Conservation (phyloP, 92 coral and sea anemone species). For the Phymanthus crucifer region DNA sequence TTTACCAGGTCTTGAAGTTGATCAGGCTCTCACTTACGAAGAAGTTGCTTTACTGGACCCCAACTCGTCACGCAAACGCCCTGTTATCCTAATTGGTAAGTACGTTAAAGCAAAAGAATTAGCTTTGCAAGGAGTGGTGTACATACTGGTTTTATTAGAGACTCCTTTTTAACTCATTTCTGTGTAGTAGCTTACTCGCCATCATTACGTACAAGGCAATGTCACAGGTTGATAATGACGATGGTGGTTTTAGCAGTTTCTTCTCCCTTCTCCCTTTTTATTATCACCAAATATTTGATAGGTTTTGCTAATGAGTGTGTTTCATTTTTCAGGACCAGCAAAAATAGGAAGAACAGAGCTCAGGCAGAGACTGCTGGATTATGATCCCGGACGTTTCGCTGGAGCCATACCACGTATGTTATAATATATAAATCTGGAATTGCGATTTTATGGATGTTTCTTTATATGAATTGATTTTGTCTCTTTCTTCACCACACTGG, state of each 20-base stretch:
- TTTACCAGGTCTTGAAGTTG: conserved; percentile 68
- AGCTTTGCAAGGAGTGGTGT: too few relatives aligned
- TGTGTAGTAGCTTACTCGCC: too few relatives aligned
- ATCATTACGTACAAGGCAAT: too few relatives aligned
- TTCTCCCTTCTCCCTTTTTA: not conserved
- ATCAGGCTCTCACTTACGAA: conserved; percentile 89
- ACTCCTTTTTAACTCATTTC: too few relatives aligned
- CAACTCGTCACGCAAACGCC: conserved; percentile 75
- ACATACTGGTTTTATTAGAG: too few relatives aligned
- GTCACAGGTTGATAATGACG: too few relatives aligned
- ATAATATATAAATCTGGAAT: not conserved
- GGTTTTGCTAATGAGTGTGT: not conserved
- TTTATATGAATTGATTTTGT: too few relatives aligned
- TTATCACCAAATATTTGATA: not conserved
- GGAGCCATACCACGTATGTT: conserved; percentile 94
- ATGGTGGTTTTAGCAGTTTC: too few relatives aligned
- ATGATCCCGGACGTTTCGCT: conserved; percentile 82
- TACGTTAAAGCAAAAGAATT: not conserved
- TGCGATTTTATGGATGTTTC: too few relatives aligned
- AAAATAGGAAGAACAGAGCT: conserved; percentile 90
- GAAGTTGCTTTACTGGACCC: conserved; percentile 88
- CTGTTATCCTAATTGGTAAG: conserved; percentile 87
- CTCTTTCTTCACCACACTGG: not conserved
- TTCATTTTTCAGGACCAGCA: conserved; percentile 73
- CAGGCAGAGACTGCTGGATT: conserved; percentile 81